Percentiles rank a stretch among this genome's conserved stretches.
Evolutionary conservation across 2,888 invertebrate species (phyloP).

Genomic region (Amphipyra tragopoginis): DNA sequence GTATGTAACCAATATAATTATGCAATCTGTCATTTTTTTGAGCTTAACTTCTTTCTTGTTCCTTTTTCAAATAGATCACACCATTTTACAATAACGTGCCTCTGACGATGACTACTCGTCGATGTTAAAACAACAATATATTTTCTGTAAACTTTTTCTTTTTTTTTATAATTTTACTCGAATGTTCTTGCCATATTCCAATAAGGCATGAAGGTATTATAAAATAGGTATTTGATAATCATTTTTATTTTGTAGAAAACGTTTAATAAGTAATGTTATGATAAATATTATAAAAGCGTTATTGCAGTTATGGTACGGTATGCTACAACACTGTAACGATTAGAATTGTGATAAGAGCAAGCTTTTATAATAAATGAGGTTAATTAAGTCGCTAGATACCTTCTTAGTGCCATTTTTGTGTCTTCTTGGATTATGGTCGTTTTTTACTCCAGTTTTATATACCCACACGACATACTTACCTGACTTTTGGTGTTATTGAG

Average conservation of each 20-base stretch:
- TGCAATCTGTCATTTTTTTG: not conserved
- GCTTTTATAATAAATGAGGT: constrained; percentile 52
- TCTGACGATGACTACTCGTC: constrained; percentile 29
- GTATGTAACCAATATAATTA: constrained; percentile 5
- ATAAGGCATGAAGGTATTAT: constrained; percentile 58
- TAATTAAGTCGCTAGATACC: constrained; percentile 54
- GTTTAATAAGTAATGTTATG: constrained; percentile 31
- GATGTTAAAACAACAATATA: constrained; percentile 20
- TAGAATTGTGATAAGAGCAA: constrained; percentile 44
- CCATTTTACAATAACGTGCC: constrained; percentile 42
- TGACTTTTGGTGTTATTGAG: constrained; percentile 64
- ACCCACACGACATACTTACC: constrained; percentile 60
- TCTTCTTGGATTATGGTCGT: constrained; percentile 61
- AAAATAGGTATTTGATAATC: constrained; percentile 48
- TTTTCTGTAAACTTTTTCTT: constrained; percentile 23
- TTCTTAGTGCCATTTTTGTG: constrained; percentile 54
- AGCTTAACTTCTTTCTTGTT: too few species aligned
- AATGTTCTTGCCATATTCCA: constrained; percentile 58
- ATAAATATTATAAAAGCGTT: constrained; percentile 38
- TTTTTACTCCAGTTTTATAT: constrained; percentile 57
- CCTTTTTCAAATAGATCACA: constrained; percentile 51
- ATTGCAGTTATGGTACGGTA: constrained; percentile 20
- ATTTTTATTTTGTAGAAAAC: constrained; percentile 51
- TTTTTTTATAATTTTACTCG: constrained; percentile 33
- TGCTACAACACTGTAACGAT: constrained; percentile 29